These are phyloP conservation scores for Tiliacea aurago DNA, from an alignment of 2,888 invertebrate species.

Conservation along the genomic window DNA sequence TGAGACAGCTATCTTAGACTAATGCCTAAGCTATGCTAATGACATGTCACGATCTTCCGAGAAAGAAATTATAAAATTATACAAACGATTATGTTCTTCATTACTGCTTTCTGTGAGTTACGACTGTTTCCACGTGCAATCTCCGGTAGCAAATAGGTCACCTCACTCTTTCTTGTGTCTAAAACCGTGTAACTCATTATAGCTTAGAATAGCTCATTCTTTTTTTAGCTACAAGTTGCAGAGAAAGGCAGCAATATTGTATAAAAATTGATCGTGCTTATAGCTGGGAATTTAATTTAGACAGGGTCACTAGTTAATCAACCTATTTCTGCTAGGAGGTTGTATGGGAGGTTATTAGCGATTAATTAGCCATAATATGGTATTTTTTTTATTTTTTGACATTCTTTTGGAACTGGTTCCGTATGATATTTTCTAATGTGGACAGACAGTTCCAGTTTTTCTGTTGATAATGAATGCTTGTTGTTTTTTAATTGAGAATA, in stretches of 20 bases:
- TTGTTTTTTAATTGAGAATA: too few relatives aligned
- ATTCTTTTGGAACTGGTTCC: too few relatives aligned
- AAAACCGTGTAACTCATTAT: conserved; percentile 7
- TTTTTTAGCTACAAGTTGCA: not conserved
- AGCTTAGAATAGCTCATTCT: conserved; percentile 14
- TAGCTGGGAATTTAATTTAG: not conserved
- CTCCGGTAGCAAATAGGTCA: conserved; percentile 23
- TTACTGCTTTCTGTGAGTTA: not conserved
- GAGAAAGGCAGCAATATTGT: too few relatives aligned
- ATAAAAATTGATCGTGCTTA: not conserved
- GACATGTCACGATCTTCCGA: conserved; percentile 20
- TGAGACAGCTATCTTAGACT: conserved; percentile 10
- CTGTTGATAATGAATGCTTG: too few relatives aligned
- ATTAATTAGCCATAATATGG: too few relatives aligned
- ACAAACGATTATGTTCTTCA: conserved; percentile 3
- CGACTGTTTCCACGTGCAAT: not conserved
- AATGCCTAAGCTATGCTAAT: conserved; percentile 18
- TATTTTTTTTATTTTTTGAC: too few relatives aligned
- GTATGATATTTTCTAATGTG: too few relatives aligned
- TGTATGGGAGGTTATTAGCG: too few relatives aligned
- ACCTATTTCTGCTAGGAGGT: too few relatives aligned
- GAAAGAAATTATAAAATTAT: conserved; percentile 42
- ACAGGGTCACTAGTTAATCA: too few relatives aligned
- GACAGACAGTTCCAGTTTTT: too few relatives aligned
- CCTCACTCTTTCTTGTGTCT: not conserved